phyloP scores from a whole-genome alignment of 2,797 vertebrate genomes.

The Galaxias olidus region DNA sequence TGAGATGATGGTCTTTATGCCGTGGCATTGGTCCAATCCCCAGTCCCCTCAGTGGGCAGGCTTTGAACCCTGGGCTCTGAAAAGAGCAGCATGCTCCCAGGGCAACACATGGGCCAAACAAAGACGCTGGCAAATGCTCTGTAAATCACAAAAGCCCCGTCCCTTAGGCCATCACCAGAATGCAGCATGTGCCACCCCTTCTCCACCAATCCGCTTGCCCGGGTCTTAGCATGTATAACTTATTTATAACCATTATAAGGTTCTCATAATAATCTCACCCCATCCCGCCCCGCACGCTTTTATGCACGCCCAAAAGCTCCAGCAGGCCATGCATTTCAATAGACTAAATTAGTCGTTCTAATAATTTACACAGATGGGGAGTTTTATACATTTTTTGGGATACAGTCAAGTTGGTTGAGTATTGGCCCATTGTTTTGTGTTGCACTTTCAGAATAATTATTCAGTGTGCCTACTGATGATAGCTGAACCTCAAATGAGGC shows the following conservation, averaged over 20 bases:
- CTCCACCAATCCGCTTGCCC: constrained; percentile 47
- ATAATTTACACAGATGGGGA: no score
- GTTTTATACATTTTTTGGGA: not conserved
- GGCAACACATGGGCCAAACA: constrained; percentile 66
- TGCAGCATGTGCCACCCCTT: constrained; percentile 35
- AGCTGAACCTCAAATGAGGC: constrained; percentile 1
- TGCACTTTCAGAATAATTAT: no score
- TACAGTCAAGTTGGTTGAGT: no score
- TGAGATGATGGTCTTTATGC: constrained; percentile 54
- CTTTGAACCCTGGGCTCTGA: constrained; percentile 58
- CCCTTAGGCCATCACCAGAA: constrained; percentile 61
- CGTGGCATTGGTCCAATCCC: constrained; percentile 48
- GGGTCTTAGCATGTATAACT: constrained; percentile 41
- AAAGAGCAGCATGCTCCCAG: constrained; percentile 61
- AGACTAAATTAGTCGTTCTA: no score
- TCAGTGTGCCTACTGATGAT: no score
- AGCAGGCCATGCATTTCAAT: constrained; percentile 19
- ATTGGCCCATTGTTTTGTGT: no score
- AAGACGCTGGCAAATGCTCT: constrained; percentile 62
- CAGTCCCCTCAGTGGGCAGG: constrained; percentile 33
- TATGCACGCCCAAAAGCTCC: constrained; percentile 24
- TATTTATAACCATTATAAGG: constrained; percentile 55
- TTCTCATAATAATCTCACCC: constrained; percentile 48
- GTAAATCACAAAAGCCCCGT: constrained; percentile 62
- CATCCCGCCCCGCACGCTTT: constrained; percentile 37